A percentile compares a stretch with the other conserved stretches of the same genome.
These are phyloP conservation scores for Choristoneura rosaceana DNA, from an alignment of 2,888 invertebrate species.

Conservation along the genomic window DNA sequence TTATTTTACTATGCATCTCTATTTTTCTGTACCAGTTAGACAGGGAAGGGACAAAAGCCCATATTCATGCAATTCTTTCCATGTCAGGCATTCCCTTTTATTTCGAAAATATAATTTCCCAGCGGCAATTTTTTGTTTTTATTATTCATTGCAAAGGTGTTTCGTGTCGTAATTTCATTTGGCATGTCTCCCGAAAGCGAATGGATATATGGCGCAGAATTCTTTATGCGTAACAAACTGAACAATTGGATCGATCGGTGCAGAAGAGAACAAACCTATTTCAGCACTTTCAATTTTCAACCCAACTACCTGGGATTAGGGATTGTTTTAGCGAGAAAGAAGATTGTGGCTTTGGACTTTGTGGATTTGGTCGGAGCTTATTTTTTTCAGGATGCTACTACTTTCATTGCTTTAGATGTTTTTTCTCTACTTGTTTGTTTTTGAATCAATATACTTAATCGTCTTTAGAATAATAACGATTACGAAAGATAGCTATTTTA, in stretches of 20 bases:
- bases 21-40: not conserved
- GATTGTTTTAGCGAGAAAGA: not conserved
- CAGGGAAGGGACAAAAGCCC: not conserved
- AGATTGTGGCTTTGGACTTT: not conserved
- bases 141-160: constrained; percentile 22
- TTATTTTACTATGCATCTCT: not conserved
- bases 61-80: not conserved
- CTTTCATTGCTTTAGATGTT: not conserved
- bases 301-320: not conserved
- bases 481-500: too few relatives aligned
- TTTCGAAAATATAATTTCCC: constrained; percentile 6
- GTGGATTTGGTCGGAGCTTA: not conserved
- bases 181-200: constrained; percentile 34
- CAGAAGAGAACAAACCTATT: not conserved
- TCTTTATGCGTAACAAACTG: constrained; percentile 12
- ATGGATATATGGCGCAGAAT: constrained; percentile 28
- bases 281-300: not conserved
- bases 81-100: not conserved
- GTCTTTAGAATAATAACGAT: too few relatives aligned
- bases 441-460: too few relatives aligned
- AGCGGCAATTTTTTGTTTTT: not conserved
- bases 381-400: not conserved
- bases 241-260: not conserved
- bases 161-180: constrained; percentile 35
- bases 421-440: not conserved